A percentile compares a stretch with the other conserved stretches of the same genome.
Conservation (phyloP, 1,140 invertebrate species). For the Drosophila orosa region DNA sequence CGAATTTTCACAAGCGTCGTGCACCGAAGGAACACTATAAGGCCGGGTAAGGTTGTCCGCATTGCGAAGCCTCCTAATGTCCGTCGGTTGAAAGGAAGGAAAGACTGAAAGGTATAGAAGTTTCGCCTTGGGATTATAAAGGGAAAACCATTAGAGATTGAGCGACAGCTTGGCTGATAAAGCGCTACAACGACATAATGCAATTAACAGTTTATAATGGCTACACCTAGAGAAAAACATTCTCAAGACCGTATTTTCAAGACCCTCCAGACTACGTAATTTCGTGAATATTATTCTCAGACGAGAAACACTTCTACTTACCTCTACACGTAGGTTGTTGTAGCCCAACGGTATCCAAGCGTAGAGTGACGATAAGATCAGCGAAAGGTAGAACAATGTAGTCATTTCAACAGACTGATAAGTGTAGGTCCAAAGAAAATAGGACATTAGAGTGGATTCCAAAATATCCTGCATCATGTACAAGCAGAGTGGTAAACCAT, state of each 20-base stretch:
- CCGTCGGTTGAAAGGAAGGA: neutral
- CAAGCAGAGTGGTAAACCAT: neutral
- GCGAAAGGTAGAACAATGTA: neutral
- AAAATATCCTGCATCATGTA: neutral
- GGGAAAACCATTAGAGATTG: neutral
- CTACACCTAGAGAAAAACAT: neutral
- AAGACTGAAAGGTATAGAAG: neutral
- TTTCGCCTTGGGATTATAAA: too few relatives aligned
- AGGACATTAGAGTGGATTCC: neutral
- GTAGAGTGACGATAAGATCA: neutral
- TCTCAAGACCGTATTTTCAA: neutral
- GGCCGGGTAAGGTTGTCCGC: neutral
- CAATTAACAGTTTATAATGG: neutral
- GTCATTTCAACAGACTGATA: fast-evolving
- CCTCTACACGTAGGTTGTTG: neutral
- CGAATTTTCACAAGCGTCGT: neutral
- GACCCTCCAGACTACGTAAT: too few relatives aligned
- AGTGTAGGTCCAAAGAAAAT: neutral
- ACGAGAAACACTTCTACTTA: neutral
- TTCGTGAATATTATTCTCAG: neutral
- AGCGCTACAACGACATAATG: neutral
- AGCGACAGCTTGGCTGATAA: neutral
- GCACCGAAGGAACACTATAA: neutral
- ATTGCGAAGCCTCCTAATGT: neutral
- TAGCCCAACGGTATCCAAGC: neutral